phyloP scores from a whole-genome alignment of 2,797 vertebrate species.

The Sebastes nivosus region DNA sequence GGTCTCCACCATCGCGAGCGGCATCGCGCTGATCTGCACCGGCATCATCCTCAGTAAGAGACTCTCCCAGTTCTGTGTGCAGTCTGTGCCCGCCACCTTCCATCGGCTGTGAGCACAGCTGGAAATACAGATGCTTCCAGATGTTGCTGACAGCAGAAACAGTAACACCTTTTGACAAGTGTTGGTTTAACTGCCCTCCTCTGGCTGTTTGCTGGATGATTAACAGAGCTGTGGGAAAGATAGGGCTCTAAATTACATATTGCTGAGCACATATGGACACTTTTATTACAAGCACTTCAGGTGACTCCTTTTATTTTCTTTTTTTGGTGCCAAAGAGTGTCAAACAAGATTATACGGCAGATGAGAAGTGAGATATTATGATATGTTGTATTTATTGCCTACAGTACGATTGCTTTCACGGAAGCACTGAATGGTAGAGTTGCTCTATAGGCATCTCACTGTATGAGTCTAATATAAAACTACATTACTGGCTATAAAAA shows the following conservation, averaged over 20 bases:
- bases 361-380: conserved; percentile 12
- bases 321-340: not conserved
- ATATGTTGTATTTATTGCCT: conserved; percentile 27
- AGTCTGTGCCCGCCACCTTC: conserved; percentile 81
- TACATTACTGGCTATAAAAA: conserved; percentile 16
- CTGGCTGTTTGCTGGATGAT: conserved; percentile 1
- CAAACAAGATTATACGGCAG: conserved; percentile 10
- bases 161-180: conserved; percentile 25
- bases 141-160: conserved; percentile 41
- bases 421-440: conserved; percentile 9
- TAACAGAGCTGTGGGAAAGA: conserved; percentile 1
- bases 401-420: not conserved
- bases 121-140: conserved; percentile 29
- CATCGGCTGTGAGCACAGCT: conserved; percentile 78
- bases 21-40: conserved; percentile 85
- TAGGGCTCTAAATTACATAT: conserved; percentile 1
- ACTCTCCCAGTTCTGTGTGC: conserved; percentile 79
- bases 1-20: conserved; percentile 84
- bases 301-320: conserved; percentile 19
- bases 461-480: not conserved
- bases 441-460: conserved; percentile 9
- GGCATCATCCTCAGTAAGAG: conserved; percentile 90
- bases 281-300: conserved; percentile 24
- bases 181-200: not conserved
- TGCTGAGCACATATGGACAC: conserved; percentile 31